phyloP scores from a whole-genome alignment of 2,888 invertebrate genomes.

The Xanthia icteritia region DNA sequence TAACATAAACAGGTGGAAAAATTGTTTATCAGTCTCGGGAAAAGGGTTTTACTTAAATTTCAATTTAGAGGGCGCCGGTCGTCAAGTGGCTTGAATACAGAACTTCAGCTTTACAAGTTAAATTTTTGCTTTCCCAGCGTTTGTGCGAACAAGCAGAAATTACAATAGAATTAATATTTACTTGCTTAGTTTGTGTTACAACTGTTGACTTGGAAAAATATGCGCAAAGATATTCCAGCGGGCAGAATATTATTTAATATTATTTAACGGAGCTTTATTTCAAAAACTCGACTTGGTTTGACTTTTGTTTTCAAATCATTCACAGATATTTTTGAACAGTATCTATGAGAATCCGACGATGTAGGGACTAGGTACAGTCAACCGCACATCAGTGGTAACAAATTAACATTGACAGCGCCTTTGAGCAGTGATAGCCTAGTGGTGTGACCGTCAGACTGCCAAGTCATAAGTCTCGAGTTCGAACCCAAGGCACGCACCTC shows the following conservation, averaged over 20 bases:
- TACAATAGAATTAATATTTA: slow-evolving; percentile 64
- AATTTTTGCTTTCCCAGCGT: slow-evolving; percentile 69
- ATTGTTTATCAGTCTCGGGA: slow-evolving; percentile 72
- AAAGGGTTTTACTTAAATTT: slow-evolving; percentile 81
- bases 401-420: neutral
- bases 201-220: slow-evolving; percentile 53
- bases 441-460: too few species aligned
- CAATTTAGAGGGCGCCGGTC: slow-evolving; percentile 76
- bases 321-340: neutral
- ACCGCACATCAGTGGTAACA: neutral
- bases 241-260: slow-evolving; percentile 14
- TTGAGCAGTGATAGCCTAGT: too few species aligned
- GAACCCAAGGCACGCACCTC: too few species aligned
- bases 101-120: slow-evolving; percentile 74
- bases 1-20: slow-evolving; percentile 58
- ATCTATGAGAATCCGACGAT: neutral
- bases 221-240: slow-evolving; percentile 30
- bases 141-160: slow-evolving; percentile 60
- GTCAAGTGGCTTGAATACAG: slow-evolving; percentile 78
- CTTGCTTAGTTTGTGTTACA: slow-evolving; percentile 60
- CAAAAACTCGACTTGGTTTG: slow-evolving; percentile 6
- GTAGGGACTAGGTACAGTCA: neutral
- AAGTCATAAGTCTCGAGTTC: too few species aligned
- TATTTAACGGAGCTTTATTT: slow-evolving; percentile 31
- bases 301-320: slow-evolving; percentile 8